Evolutionary conservation across 2,797 vertebrate species (phyloP).

Genomic region (Gambelia wislizenii): DNA sequence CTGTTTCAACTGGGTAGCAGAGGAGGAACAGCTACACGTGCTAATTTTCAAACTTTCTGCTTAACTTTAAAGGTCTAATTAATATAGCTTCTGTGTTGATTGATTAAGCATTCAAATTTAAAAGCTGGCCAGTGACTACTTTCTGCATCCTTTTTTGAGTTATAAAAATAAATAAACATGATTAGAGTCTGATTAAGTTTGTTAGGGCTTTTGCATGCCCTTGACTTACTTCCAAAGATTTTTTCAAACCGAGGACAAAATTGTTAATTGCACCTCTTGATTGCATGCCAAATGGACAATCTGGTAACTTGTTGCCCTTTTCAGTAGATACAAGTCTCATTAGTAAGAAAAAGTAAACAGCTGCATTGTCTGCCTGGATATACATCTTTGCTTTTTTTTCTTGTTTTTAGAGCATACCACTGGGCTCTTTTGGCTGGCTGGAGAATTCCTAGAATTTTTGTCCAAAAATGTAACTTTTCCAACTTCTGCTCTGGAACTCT

Average conservation of each 20-base stretch:
- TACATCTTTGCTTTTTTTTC: constrained; percentile 52
- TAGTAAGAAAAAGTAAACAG: constrained; percentile 47
- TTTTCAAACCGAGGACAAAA: constrained; percentile 42
- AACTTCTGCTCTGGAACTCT: too few species aligned
- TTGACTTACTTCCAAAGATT: constrained; percentile 40
- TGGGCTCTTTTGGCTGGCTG: constrained; percentile 12
- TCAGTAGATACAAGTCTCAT: constrained; percentile 60
- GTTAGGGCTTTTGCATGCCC: background rate
- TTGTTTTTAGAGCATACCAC: constrained; percentile 15
- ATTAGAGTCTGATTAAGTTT: constrained; percentile 25
- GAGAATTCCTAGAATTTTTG: too few species aligned
- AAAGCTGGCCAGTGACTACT: background rate
- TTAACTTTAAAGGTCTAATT: constrained; percentile 8
- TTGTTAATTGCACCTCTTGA: constrained; percentile 63
- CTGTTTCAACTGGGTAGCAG: background rate
- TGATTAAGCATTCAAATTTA: background rate
- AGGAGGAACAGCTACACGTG: background rate
- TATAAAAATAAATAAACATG: constrained; percentile 8
- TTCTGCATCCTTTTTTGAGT: background rate
- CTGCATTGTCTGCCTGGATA: constrained; percentile 56
- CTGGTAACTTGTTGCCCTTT: constrained; percentile 69
- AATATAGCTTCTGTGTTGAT: background rate
- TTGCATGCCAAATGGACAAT: constrained; percentile 44
- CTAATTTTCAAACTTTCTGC: background rate
- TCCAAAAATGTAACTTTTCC: too few species aligned